phyloP scores from a whole-genome alignment of 2,113 vertebrate genomes.

The Brachyistius frenatus region DNA sequence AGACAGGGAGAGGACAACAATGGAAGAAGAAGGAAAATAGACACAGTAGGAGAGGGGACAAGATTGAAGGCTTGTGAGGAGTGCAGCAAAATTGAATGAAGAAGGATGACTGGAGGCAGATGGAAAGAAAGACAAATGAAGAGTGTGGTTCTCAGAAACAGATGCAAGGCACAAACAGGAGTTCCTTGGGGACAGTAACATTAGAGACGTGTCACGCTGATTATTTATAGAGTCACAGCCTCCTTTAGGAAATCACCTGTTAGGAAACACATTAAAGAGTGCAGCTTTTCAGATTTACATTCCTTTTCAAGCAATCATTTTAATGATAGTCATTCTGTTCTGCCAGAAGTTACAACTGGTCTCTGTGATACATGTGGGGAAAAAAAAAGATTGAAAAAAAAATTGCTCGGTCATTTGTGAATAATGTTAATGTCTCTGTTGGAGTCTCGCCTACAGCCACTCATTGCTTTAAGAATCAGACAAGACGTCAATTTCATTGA shows the following conservation, averaged over 20 bases:
- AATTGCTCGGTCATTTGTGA: slow-evolving; percentile 40
- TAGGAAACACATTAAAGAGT: slow-evolving; percentile 19
- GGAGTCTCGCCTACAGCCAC: neutral
- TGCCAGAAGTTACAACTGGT: slow-evolving; percentile 16
- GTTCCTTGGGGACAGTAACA: slow-evolving; percentile 17
- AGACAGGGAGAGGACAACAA: neutral
- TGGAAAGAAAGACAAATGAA: slow-evolving; percentile 28
- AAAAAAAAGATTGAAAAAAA: slow-evolving; percentile 1
- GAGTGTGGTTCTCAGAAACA: slow-evolving; percentile 26
- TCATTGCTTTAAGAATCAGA: slow-evolving; percentile 30
- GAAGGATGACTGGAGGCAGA: slow-evolving; percentile 17
- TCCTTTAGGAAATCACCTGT: slow-evolving; percentile 51
- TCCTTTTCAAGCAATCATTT: slow-evolving; percentile 33
- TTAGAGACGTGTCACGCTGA: slow-evolving; percentile 3
- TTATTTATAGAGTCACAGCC: slow-evolving; percentile 37
- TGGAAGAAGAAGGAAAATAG: neutral
- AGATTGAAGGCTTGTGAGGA: slow-evolving; percentile 3
- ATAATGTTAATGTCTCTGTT: slow-evolving; percentile 13
- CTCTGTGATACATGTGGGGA: slow-evolving; percentile 8
- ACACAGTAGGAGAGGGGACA: neutral
- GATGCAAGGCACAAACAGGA: slow-evolving; percentile 11
- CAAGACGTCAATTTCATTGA: slow-evolving; percentile 39
- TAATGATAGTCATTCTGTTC: slow-evolving; percentile 22
- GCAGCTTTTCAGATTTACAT: neutral
- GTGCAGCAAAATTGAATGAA: slow-evolving; percentile 7